Evolutionary conservation across 2,113 vertebrate species (phyloP), one percentile per base, ranked within the genome.

Genomic region (Pyxicephalus adspersus): DNA sequence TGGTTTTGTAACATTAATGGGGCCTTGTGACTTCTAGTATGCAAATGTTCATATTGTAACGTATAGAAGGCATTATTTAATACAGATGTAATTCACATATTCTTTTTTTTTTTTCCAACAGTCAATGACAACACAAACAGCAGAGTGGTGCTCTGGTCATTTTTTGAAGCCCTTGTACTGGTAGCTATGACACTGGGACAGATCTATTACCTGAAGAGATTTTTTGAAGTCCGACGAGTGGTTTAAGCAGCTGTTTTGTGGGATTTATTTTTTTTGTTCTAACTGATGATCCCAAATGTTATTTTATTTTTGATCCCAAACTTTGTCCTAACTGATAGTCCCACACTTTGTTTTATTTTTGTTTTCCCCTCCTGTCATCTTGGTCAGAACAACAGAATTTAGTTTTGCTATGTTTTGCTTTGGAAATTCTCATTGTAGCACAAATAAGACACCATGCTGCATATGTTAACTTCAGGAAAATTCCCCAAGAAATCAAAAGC

Each of bases 81-180:
- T 45, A 13, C 11, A 45, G 38, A 45, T 13, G 15, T 45, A 15
- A 13, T 15, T 45, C 8, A 55, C 19, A 54, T n/a, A 65, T 7
- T 83, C 16, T 73, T 74, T 86, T 20, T 22, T 66, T 68, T 0
- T 45, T 7, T 80, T 77, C 57, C 83, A 5, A 88, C 89, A 99
- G 97, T 99, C 88, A 99, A 99, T 15, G 97, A 99, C 95, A 99
- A 99, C 95, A 99, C 98, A 84, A 99, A 99, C 94, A 99, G 98
- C 95, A 93, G 98, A 91, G 98, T 99, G 93, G 98, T 99, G 74
- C 96, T 99, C 64, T 99, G 98, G 98, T 98, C 98, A 6, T 99
- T 99, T 94, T 99, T 98, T 34, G 97, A 99, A 93, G 98, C 98
- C 34, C 96, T 99, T 84, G 98, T 99, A 89, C 92, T 99, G 89